phyloP scores from a whole-genome alignment of 2,797 vertebrate species.

The Peromyscus aztecus region DNA sequence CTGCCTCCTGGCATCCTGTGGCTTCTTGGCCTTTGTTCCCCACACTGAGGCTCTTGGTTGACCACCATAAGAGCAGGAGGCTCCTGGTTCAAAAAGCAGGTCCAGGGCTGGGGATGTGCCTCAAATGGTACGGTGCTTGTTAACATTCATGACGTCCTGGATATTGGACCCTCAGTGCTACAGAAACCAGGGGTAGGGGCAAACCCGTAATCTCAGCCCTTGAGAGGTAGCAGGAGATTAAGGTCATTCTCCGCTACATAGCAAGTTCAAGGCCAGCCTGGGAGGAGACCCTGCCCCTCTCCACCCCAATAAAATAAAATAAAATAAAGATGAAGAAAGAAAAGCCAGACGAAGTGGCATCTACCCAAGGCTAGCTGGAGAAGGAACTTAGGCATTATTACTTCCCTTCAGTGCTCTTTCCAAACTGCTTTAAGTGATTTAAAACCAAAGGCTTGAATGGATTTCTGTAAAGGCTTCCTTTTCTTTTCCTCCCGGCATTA shows the following conservation, averaged over 20 bases:
- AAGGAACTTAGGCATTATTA: neutral
- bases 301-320: neutral
- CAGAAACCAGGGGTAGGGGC: neutral
- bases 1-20: neutral
- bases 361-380: neutral
- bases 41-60: accelerated
- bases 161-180: neutral
- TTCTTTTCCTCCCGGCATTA: neutral
- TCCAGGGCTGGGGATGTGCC: neutral
- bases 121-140: neutral
- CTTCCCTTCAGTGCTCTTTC: neutral
- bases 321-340: neutral
- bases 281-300: neutral
- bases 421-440: neutral
- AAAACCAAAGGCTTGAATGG: neutral
- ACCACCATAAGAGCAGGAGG: neutral
- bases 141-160: too few relatives aligned
- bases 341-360: neutral
- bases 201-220: neutral
- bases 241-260: neutral
- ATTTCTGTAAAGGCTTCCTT: neutral
- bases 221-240: neutral
- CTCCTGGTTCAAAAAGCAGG: neutral
- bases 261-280: neutral
- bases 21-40: neutral